Evolutionary conservation across 1,140 invertebrate species (phyloP), one percentile per base, ranked within the genome.

Genomic region (Muscidifurax raptorellus): DNA sequence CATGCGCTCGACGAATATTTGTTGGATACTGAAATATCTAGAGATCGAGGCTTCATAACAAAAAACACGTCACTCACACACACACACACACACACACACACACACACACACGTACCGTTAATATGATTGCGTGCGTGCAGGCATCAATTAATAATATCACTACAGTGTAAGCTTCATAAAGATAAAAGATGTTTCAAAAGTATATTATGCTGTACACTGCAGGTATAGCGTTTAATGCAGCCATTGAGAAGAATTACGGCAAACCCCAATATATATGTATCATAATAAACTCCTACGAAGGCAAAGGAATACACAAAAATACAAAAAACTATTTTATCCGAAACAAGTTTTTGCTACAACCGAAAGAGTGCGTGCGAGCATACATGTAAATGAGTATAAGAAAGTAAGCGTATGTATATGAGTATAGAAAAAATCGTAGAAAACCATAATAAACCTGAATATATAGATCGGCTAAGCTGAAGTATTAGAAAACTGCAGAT

Each of bases 121-220:
- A 13, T 13, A 72, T 36, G n/a, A n/a, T 52, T 52, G 47, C 52
- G n/a, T 22, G 22, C 1, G n/a, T n/a, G n/a, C n/a, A n/a, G 83
- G 90, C 89, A 91, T 88, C 87, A 90, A 92, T 89, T 88, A 89
- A 92, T 91, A 91, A 92, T 92, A 92, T 92, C 92, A 92, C 87
- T 92, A 92, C 78, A 87, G 89, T 90, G 88, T 92, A 92, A 92
- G 92, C 91, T 92, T 92, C 91, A 90, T 92, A 90, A 91, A 91
- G 59, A 75, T 28, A 82, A 40, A 75, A 1, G 36, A 78, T 28
- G 36, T 81, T 80, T 80, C 30, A 22, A 25, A 36, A 25, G 25
- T 44, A 76, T 44, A 76, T 59, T 36, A 32, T 44, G 22, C 66
- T 69, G 44, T 5, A 67, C 25, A 80, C 66, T 32, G 27, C 47